A percentile compares a stretch with the other conserved stretches of the same genome.
These are phyloP conservation scores for Ispidina lecontei DNA, from an alignment of 2,797 vertebrate genomes.

Conservation along the genomic window DNA sequence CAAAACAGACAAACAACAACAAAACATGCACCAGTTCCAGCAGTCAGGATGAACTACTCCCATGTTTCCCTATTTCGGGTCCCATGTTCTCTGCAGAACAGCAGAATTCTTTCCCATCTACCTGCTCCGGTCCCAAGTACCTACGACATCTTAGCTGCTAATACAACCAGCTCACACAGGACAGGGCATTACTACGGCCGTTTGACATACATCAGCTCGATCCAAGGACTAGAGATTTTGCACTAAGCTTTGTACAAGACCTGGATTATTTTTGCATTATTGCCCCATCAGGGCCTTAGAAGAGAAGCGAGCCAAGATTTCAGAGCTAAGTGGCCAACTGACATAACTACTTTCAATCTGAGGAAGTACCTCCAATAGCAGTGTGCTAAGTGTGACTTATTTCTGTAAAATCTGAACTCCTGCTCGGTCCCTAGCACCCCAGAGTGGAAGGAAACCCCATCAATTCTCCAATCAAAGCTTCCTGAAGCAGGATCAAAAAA, in stretches of 20 bases:
- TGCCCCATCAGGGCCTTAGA: background rate
- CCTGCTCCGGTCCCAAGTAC: rapidly evolving
- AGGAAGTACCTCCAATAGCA: background rate
- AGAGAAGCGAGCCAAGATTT: background rate
- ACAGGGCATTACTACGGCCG: rapidly evolving
- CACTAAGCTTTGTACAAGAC: background rate
- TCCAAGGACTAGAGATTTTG: background rate
- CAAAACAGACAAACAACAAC: background rate
- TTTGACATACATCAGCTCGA: rapidly evolving
- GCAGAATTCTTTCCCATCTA: background rate
- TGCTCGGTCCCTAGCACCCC: background rate
- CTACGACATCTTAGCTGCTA: rapidly evolving
- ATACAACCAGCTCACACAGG: rapidly evolving
- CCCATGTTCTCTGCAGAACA: background rate
- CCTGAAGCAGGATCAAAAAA: background rate
- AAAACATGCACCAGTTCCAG: background rate
- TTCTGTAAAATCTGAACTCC: background rate
- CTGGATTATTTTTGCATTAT: background rate
- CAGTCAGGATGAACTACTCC: background rate
- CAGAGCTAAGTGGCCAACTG: background rate
- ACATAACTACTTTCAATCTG: background rate
- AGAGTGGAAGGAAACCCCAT: background rate
- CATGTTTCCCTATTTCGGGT: background rate
- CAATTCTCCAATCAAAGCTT: background rate
- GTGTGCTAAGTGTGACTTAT: rapidly evolving